These are phyloP conservation scores for Capitella teleta DNA, from an alignment of 1,140 invertebrate species.

Conservation along the genomic window DNA sequence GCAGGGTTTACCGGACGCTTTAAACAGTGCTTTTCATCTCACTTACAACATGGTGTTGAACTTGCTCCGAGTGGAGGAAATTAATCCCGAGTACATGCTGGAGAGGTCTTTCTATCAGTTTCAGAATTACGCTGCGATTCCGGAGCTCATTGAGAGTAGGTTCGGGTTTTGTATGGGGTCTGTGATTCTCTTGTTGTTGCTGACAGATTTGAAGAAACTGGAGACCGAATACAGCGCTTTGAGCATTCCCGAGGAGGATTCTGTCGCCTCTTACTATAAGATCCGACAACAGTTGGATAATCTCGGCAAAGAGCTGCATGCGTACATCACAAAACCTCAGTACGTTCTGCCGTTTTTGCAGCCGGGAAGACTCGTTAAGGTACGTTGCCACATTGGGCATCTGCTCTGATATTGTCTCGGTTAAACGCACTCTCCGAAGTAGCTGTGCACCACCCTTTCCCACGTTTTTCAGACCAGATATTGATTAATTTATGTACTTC, in stretches of 20 bases:
- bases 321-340: constrained; percentile 70
- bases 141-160: constrained; percentile 63
- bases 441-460: no score
- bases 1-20: constrained; percentile 77
- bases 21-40: constrained; percentile 97
- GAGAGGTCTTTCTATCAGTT: constrained; percentile 98
- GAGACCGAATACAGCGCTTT: constrained; percentile 45
- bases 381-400: no score
- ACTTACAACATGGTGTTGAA: constrained; percentile 99
- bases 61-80: constrained; percentile 89
- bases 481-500: no score
- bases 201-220: constrained; percentile 60
- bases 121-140: constrained; percentile 93
- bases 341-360: constrained; percentile 89
- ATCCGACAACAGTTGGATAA: constrained; percentile 69
- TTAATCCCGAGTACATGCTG: constrained; percentile 99
- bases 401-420: no score
- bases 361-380: constrained; percentile 81
- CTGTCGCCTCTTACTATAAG: constrained; percentile 71
- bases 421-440: no score
- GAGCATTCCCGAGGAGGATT: constrained; percentile 53
- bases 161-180: neutral
- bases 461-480: no score
- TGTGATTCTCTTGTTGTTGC: constrained; percentile 8
- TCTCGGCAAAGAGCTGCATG: constrained; percentile 61